Percentiles rank a stretch among this genome's conserved stretches.
Evolutionary conservation across 2,888 invertebrate genomes (phyloP).

Genomic region (Eupithecia tripunctaria): DNA sequence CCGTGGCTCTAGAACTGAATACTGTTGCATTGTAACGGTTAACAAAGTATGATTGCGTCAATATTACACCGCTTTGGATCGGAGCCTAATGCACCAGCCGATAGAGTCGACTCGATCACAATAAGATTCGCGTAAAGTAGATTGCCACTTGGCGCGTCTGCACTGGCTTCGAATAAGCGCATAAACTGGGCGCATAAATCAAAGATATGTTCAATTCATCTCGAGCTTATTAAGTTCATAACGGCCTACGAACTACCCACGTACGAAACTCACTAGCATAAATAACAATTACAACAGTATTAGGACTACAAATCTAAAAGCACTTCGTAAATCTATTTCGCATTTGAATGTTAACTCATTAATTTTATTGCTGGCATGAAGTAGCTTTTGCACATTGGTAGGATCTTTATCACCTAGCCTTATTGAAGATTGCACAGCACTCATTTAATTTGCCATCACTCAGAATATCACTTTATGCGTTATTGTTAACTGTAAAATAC

Average conservation of each 20-base stretch:
- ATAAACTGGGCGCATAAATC: constrained; percentile 47
- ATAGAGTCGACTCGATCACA: constrained; percentile 55
- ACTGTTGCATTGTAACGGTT: constrained; percentile 63
- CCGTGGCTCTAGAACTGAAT: constrained; percentile 58
- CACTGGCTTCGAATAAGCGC: constrained; percentile 39
- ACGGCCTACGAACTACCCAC: constrained; percentile 47
- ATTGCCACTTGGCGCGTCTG: constrained; percentile 43
- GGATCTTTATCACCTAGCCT: constrained; percentile 18
- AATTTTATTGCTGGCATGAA: constrained; percentile 31
- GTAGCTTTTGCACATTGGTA: constrained; percentile 27
- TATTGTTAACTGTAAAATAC: not conserved
- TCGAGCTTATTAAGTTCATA: constrained; percentile 48
- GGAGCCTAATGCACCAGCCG: constrained; percentile 52
- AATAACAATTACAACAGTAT: constrained; percentile 49
- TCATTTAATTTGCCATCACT: constrained; percentile 1
- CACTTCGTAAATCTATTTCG: constrained; percentile 47
- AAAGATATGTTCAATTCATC: constrained; percentile 47
- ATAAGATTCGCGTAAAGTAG: constrained; percentile 53
- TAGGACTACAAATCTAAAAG: constrained; percentile 46
- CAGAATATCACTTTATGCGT: not conserved
- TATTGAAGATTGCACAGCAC: constrained; percentile 4
- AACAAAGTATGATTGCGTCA: constrained; percentile 63
- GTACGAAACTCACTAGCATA: constrained; percentile 45
- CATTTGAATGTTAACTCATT: constrained; percentile 44
- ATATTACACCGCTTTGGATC: constrained; percentile 58